Conservation (phyloP, 2,888 invertebrate species). For the Strigamia crassipes region DNA sequence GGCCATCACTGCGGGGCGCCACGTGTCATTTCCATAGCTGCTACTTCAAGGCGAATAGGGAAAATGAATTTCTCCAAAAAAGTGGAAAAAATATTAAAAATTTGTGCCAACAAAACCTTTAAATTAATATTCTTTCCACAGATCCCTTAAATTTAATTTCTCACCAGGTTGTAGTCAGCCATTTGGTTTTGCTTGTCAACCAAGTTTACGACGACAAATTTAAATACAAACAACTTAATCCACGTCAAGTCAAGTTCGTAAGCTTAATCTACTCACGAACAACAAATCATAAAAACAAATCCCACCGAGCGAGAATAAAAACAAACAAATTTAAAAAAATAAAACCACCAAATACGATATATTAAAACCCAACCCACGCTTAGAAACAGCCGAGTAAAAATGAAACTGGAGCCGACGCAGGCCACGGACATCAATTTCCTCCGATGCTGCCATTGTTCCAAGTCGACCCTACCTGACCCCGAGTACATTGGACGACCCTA, state of each 20-base stretch:
- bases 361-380: slow-evolving; percentile 13
- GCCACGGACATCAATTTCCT: slow-evolving; percentile 24
- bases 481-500: slow-evolving; percentile 35
- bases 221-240: slow-evolving; percentile 35
- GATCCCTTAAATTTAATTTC: not conserved
- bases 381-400: not conserved
- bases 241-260: not conserved
- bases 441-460: slow-evolving; percentile 28
- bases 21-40: slow-evolving; percentile 31
- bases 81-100: not conserved
- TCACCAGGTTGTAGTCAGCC: slow-evolving; percentile 18
- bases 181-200: slow-evolving; percentile 13
- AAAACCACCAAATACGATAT: not conserved
- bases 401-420: slow-evolving; percentile 23
- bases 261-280: not conserved
- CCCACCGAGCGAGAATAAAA: not conserved
- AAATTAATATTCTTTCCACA: slow-evolving; percentile 14
- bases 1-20: slow-evolving; percentile 35
- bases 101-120: not conserved
- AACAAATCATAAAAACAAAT: slow-evolving; percentile 28
- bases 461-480: slow-evolving; percentile 31
- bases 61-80: not conserved
- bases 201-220: slow-evolving; percentile 15
- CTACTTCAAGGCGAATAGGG: not conserved
- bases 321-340: not conserved